These are phyloP conservation scores for Yponomeuta malinellus DNA, from an alignment of 2,888 invertebrate genomes.

Conservation along the genomic window DNA sequence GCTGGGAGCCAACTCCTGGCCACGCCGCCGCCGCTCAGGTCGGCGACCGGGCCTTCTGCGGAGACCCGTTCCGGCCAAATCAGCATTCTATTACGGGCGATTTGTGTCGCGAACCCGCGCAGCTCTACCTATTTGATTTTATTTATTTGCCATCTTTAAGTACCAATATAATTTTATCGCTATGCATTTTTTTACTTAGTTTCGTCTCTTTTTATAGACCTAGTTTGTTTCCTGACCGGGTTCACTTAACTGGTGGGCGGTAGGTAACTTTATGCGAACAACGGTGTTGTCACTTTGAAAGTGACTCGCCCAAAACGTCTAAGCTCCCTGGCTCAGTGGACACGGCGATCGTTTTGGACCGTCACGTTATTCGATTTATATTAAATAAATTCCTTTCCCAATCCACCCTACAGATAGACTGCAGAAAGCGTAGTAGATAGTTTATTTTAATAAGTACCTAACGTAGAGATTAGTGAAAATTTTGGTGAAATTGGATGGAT, in stretches of 20 bases:
- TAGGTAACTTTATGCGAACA: not conserved
- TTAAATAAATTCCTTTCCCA: not conserved
- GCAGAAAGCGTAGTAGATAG: not conserved
- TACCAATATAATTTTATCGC: not conserved
- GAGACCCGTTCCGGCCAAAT: conserved; percentile 15
- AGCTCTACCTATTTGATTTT: conserved; percentile 1
- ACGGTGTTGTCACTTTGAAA: not conserved
- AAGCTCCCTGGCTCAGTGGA: not conserved
- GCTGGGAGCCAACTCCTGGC: conserved; percentile 28
- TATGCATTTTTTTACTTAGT: not conserved
- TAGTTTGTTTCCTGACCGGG: not conserved
- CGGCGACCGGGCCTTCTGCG: conserved; percentile 31
- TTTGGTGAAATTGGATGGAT: not conserved
- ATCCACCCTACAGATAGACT: not conserved
- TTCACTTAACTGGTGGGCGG: not conserved
- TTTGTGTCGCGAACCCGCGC: not conserved
- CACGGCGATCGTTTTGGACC: not conserved
- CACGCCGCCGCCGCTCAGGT: conserved; percentile 23
- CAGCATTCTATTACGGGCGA: conserved; percentile 3
- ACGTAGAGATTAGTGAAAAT: not conserved
- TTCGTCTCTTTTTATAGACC: not conserved
- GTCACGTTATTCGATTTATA: not conserved
- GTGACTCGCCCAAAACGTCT: not conserved
- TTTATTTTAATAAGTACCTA: not conserved
- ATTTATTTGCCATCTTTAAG: conserved; percentile 6